Base-by-base conservation (phyloP, 2,113 vertebrate genomes). In the Xiphophorus hellerii region DNA sequence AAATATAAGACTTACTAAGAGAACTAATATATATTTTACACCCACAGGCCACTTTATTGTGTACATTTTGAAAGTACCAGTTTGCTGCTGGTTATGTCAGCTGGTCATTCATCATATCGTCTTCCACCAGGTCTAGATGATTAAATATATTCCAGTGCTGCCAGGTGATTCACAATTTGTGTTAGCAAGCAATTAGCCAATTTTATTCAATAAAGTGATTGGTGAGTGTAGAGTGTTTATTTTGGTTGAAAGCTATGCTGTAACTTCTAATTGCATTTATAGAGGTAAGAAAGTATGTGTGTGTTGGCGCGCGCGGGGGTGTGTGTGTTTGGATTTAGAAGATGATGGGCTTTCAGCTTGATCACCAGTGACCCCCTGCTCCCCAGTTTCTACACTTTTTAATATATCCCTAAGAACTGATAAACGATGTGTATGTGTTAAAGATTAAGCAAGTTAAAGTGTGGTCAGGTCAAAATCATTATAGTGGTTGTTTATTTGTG, bases 331-430 rank as follows among this genome's bases (percentile, higher is more conserved):
- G 62, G 20, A 25, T 68, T 60, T 67, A 39, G 42, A 65, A 39
- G 48, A 37, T 37, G 48, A 37, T 37, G 29, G 9, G 10, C 25
- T 62, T 84, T 87, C 70, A 77, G 71, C 67, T 67, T 67, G 33
- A 54, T 58, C 48, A 29, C 28, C 29, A 20, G 71, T 73, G 79
- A 82, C 62, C 33, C 27, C 3, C 22, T 27, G 71, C 33, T 64
- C 44, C 65, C 69, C 9, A 28, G 37, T 74, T 62, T 44, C 54
- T 28, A 72, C 60, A 63, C 22, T 7, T 54, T 48, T 20, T 3
- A 48, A 48, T 48, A 15, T 48, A 48, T 44, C 42, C 42, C 15
- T 44, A 17, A 44, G 42, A 42, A 42, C 39, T 42, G 39, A 42
- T 42, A 42, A 37, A 3, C 3, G 1, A 5, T 48, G 44, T 17